Evolutionary conservation across 2,113 vertebrate genomes (phyloP).

Genomic region (Colossoma macropomum): DNA sequence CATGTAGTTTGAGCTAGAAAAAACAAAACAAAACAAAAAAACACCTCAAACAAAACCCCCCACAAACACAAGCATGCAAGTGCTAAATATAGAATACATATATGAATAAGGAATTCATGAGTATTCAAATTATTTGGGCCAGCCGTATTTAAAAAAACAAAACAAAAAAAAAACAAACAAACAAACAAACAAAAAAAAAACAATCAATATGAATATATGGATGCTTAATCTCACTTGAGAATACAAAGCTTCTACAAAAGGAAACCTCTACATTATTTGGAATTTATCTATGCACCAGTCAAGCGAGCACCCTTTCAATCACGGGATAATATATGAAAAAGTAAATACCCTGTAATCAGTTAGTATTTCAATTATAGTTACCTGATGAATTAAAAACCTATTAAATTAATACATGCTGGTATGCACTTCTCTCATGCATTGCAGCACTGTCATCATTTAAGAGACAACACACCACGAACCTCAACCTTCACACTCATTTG

Average conservation of each 20-base stretch:
- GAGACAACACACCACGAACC: not conserved
- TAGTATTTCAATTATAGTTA: not conserved
- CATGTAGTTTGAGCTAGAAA: no score
- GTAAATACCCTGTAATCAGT: conserved; percentile 22
- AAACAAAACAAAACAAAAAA: no score
- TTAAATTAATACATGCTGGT: not conserved
- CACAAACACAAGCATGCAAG: no score
- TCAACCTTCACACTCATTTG: not conserved
- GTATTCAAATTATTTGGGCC: no score
- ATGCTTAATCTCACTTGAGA: not conserved
- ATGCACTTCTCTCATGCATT: not conserved
- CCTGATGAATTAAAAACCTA: not conserved
- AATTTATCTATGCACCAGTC: not conserved
- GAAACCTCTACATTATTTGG: not conserved
- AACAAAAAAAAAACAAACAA: no score
- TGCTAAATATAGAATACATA: no score
- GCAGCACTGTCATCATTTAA: not conserved
- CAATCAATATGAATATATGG: no score
- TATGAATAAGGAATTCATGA: no score
- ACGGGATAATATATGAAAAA: not conserved
- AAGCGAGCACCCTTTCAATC: conserved; percentile 9
- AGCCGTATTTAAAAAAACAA: no score
- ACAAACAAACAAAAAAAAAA: no score
- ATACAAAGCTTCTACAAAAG: conserved; percentile 2
- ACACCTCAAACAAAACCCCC: no score